Evolutionary conservation across 2,888 invertebrate species (phyloP).

Genomic region (Patella pellucida): DNA sequence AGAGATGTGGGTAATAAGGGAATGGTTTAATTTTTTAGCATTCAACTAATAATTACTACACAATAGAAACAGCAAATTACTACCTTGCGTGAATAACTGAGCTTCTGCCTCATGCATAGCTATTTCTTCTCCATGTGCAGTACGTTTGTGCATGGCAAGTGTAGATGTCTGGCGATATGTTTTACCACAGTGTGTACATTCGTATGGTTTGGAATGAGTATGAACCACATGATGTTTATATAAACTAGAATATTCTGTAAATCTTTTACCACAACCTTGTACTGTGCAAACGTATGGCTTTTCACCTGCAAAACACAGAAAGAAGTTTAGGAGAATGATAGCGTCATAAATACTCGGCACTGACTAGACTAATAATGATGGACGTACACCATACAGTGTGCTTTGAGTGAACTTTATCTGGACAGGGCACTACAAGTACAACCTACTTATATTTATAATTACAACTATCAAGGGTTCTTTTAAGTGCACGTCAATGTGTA

Average conservation of each 20-base stretch:
- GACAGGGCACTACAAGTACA: no score
- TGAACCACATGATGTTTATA: constrained; percentile 80
- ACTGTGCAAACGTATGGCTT: constrained; percentile 79
- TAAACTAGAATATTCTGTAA: constrained; percentile 80
- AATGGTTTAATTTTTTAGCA: no score
- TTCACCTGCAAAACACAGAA: constrained; percentile 70
- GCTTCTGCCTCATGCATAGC: constrained; percentile 41
- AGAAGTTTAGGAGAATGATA: neutral
- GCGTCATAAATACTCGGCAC: no score
- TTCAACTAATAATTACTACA: no score
- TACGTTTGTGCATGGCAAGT: constrained; percentile 77
- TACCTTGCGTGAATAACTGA: constrained; percentile 38
- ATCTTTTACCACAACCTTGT: constrained; percentile 77
- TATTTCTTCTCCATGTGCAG: constrained; percentile 74
- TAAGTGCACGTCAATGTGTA: no score
- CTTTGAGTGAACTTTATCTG: no score
- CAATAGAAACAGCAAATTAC: no score
- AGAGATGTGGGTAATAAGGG: no score
- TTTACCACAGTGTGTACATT: constrained; percentile 76
- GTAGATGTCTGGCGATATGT: constrained; percentile 77
- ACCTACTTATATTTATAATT: no score
- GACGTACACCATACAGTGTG: no score
- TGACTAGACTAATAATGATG: no score
- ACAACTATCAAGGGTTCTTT: no score
- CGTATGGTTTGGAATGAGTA: constrained; percentile 76